A percentile compares a stretch with the other conserved stretches of the same genome.
Evolutionary conservation across 2,113 vertebrate genomes (phyloP).

Genomic region (Onychostruthus taczanowskii): DNA sequence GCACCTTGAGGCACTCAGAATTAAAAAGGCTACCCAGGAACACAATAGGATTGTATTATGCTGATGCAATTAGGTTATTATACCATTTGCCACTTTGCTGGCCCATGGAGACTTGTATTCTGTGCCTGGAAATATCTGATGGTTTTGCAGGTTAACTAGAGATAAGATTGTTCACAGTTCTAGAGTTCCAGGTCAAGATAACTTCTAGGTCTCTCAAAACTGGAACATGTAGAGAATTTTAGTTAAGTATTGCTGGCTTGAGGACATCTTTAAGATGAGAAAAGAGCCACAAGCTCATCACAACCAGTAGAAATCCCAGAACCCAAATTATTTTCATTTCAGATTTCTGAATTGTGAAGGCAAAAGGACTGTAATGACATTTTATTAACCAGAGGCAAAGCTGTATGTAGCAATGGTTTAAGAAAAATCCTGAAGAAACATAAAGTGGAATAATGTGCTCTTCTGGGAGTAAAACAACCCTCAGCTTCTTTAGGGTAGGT

Average conservation of each 20-base stretch:
- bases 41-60: not conserved
- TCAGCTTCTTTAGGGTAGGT: not conserved
- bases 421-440: not conserved
- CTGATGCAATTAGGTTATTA: not conserved
- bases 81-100: not conserved
- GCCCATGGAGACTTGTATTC: not conserved
- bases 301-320: not conserved
- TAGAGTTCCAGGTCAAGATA: not conserved
- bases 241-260: not conserved
- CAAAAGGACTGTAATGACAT: not conserved
- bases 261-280: not conserved
- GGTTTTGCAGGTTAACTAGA: not conserved
- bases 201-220: not conserved
- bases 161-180: not conserved
- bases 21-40: not conserved
- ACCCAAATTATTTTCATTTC: not conserved
- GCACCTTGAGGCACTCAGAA: not conserved
- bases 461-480: not conserved
- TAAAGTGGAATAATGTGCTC: not conserved
- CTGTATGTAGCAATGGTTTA: not conserved
- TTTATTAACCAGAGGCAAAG: not conserved
- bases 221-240: not conserved
- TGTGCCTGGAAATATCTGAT: not conserved
- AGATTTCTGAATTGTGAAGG: not conserved
- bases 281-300: not conserved